Evolutionary conservation across 2,888 invertebrate genomes (phyloP), one percentile per base, ranked within the genome.

Genomic region (Lochmaea crataegi): DNA sequence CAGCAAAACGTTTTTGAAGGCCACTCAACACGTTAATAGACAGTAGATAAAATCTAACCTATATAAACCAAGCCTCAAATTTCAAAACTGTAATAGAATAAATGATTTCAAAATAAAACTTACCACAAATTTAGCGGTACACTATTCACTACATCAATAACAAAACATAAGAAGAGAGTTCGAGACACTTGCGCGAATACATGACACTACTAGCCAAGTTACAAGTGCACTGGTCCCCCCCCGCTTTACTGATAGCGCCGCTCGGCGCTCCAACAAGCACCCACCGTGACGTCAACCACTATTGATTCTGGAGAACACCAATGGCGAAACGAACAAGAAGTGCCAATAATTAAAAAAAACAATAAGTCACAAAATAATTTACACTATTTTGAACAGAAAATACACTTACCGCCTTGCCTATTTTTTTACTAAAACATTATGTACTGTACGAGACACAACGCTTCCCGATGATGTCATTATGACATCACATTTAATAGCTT

Each of bases 381-480:
- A 18, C 57, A 48, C 38, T 18, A n/a, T 63, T 56, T 41, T 56
- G 32, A 42, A 41, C 64, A 53, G 58, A 66, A 74, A 53, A 65
- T 70, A 74, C 75, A 72, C 70, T 69, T 57, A 61, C 57, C 58
- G 68, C 73, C 57, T 74, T 73, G 72, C 71, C 72, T 74, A 71
- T 71, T 71, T 76, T 72, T 67, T 68, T 68, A 48, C 26, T 68
- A 65, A 57, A 69, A 65, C 64, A 73, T 51, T 53, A 53, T 6
- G 53, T 73, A 74, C 75, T 70, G 61, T 75, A 71, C 73, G 76
- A 82, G 81, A 82, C 82, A 81, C 84, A 85, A 82, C 84, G 85
- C 85, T 86, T 87, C 86, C 86, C 86, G 87, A 82, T 87, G 88
- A 88, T 87, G 87, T 87, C 88, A 88, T 86, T 79, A 86, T 88